Percentiles rank a stretch among this genome's conserved stretches.
These are phyloP conservation scores for Aphaenogaster rudis DNA, from an alignment of 1,140 invertebrate genomes.

Conservation along the genomic window DNA sequence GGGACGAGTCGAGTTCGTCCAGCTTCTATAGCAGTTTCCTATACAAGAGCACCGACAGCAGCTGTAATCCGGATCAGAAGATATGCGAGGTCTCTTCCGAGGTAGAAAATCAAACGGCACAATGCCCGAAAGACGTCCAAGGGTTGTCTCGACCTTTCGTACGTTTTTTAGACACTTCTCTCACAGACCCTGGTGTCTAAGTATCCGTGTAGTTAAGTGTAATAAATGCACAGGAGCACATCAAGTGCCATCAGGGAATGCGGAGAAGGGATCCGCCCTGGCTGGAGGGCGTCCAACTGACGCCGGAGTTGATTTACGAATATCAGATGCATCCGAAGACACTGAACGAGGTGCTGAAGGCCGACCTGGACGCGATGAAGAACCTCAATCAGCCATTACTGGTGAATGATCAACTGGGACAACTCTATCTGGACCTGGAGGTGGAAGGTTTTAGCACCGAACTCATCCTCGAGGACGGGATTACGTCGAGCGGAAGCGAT, in stretches of 20 bases:
- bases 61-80: conserved; percentile 78
- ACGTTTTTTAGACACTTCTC: background rate
- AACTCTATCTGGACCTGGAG: conserved; percentile 91
- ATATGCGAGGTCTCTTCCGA: conserved; percentile 37
- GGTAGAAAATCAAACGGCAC: conserved; percentile 24
- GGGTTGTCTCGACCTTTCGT: background rate
- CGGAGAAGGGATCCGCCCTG: conserved; percentile 88
- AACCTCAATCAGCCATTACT: conserved; percentile 89
- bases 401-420: conserved; percentile 91
- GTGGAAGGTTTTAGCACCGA: conserved; percentile 88
- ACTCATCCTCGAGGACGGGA: conserved; percentile 89
- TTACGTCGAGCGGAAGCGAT: conserved; percentile 89
- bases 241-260: conserved; percentile 68
- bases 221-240: conserved; percentile 46
- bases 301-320: conserved; percentile 90
- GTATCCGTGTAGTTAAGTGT: background rate
- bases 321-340: conserved; percentile 90
- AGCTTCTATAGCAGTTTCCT: conserved; percentile 86
- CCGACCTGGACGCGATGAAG: conserved; percentile 89
- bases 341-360: conserved; percentile 89
- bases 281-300: conserved; percentile 89
- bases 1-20: conserved; percentile 84
- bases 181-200: background rate
- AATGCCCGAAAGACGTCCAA: conserved; percentile 6
- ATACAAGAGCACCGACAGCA: conserved; percentile 81